These are phyloP conservation scores for Hipposideros larvatus DNA, from an alignment of 2,797 vertebrate species.

Conservation along the genomic window DNA sequence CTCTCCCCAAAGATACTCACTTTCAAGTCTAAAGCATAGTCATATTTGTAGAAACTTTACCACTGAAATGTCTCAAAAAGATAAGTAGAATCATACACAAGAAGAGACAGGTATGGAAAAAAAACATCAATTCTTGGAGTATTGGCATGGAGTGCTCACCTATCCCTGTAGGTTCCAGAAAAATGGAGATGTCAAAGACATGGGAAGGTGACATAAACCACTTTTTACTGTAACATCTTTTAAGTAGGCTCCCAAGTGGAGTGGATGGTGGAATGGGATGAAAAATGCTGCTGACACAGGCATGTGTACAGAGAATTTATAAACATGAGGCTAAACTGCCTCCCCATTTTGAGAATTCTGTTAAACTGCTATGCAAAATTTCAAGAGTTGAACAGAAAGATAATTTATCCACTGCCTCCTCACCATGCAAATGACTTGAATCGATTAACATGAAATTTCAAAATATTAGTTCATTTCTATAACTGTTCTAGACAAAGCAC, in stretches of 20 bases:
- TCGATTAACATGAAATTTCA: constrained; percentile 55
- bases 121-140: constrained; percentile 56
- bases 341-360: constrained; percentile 33
- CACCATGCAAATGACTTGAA: constrained; percentile 50
- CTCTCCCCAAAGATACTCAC: constrained; percentile 60
- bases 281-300: constrained; percentile 13
- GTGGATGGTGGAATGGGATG: constrained; percentile 54
- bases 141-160: constrained; percentile 5
- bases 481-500: constrained; percentile 43
- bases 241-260: constrained; percentile 53
- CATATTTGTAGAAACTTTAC: constrained; percentile 51
- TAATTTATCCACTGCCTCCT: constrained; percentile 38
- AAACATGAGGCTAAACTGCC: background rate
- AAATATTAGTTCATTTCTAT: constrained; percentile 65
- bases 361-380: constrained; percentile 44
- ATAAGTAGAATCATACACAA: constrained; percentile 51
- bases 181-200: constrained; percentile 71
- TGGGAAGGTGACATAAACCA: constrained; percentile 51
- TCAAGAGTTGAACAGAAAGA: constrained; percentile 45
- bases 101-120: background rate
- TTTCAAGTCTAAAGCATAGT: constrained; percentile 48
- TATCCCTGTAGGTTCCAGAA: constrained; percentile 38
- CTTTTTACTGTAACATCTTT: constrained; percentile 71
- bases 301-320: constrained; percentile 36
- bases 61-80: constrained; percentile 57